Conservation (phyloP, 2,797 vertebrate species). For the Peromyscus nudipes region DNA sequence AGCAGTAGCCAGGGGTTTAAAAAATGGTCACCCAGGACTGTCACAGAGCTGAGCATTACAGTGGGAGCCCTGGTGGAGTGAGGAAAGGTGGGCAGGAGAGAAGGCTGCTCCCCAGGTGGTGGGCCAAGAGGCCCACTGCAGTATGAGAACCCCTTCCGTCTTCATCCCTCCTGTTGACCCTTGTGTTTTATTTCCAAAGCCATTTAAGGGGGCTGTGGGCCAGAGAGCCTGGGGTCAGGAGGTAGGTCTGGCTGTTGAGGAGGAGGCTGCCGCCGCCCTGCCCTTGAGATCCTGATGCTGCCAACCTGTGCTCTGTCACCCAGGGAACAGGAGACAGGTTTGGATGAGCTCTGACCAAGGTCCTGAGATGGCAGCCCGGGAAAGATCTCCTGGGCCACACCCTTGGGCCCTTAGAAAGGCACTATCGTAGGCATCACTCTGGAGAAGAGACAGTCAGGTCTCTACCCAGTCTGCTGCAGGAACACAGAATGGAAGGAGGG, state of each 20-base stretch:
- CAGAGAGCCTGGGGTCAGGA: not conserved
- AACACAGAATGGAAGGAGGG: not conserved
- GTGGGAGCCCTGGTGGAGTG: not conserved
- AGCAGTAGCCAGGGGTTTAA: not conserved
- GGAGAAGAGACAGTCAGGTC: not conserved
- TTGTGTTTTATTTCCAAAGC: fast-evolving
- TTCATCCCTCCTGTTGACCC: not conserved
- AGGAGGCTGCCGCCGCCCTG: fast-evolving
- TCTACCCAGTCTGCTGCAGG: not conserved
- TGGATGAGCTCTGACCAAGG: not conserved
- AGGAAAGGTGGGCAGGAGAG: not conserved
- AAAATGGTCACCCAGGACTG: fast-evolving
- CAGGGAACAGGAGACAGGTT: not conserved
- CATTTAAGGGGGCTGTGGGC: not conserved
- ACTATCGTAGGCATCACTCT: fast-evolving
- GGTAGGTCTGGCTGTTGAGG: not conserved
- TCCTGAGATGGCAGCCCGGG: not conserved
- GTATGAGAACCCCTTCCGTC: fast-evolving
- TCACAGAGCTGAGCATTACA: not conserved
- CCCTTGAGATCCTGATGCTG: no score
- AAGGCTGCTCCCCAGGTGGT: not conserved
- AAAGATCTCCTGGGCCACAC: not conserved
- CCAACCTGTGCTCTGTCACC: not conserved
- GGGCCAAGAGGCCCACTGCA: not conserved
- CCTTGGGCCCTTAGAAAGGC: not conserved